A percentile compares a stretch with the other conserved stretches of the same genome.
phyloP scores from a whole-genome alignment of 1,140 invertebrate species.

The Trigoniulus corallinus region DNA sequence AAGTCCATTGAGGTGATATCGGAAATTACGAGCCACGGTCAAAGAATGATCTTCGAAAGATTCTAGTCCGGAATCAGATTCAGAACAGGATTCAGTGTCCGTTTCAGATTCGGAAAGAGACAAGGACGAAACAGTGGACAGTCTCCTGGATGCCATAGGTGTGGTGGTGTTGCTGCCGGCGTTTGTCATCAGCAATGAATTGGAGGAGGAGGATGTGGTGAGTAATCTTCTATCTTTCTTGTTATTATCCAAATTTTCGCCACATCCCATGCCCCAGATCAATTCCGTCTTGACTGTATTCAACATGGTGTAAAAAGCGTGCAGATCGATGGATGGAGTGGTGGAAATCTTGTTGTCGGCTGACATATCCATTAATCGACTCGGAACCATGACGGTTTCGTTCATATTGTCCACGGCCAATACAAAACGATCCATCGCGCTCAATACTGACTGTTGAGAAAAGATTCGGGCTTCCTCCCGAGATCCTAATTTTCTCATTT shows the following conservation, averaged over 20 bases:
- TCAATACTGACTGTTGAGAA: slow-evolving; percentile 66
- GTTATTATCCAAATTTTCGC: slow-evolving; percentile 9
- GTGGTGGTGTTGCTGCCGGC: slow-evolving; percentile 11
- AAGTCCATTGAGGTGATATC: slow-evolving; percentile 58
- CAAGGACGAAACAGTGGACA: slow-evolving; percentile 5
- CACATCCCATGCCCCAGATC: slow-evolving; percentile 47
- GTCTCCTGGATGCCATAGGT: neutral
- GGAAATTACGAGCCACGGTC: slow-evolving; percentile 43
- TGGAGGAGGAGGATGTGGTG: slow-evolving; percentile 48
- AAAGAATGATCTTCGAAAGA: slow-evolving; percentile 47
- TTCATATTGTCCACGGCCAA: slow-evolving; percentile 76
- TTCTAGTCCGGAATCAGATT: slow-evolving; percentile 36
- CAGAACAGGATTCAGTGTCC: slow-evolving; percentile 49
- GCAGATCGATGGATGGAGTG: slow-evolving; percentile 39
- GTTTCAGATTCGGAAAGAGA: slow-evolving; percentile 45
- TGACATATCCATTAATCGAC: slow-evolving; percentile 59
- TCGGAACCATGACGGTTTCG: slow-evolving; percentile 73
- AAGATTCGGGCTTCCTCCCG: slow-evolving; percentile 6
- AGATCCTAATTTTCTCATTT: neutral
- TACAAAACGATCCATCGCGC: slow-evolving; percentile 76
- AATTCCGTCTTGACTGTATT: slow-evolving; percentile 67
- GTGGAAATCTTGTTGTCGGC: slow-evolving; percentile 2
- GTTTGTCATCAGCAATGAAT: too few species aligned
- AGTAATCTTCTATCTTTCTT: slow-evolving; percentile 22
- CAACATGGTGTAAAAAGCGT: slow-evolving; percentile 63